Evolutionary conservation across 1,140 invertebrate species (phyloP).

Genomic region (Drosophila auraria): DNA sequence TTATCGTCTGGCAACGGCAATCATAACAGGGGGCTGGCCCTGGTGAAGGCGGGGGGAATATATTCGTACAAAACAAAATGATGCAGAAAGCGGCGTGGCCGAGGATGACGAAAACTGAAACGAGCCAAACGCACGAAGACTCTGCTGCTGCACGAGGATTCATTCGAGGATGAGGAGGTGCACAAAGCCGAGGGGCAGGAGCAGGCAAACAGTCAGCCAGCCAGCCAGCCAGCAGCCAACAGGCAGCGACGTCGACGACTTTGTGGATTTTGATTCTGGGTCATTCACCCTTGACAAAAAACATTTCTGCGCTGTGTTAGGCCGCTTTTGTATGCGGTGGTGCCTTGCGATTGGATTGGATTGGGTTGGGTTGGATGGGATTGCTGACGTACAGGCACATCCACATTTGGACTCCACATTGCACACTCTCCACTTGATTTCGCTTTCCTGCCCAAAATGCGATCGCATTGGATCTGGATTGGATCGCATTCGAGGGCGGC

Average conservation of each 20-base stretch:
- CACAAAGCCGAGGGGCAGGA: constrained; percentile 32
- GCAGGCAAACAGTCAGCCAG: constrained; percentile 38
- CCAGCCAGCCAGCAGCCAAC: constrained; percentile 30
- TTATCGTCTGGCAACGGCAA: constrained; percentile 83
- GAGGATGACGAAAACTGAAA: constrained; percentile 65
- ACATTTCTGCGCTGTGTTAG: constrained; percentile 79
- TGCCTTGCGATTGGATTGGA: constrained; percentile 26
- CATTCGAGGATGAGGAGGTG: constrained; percentile 13
- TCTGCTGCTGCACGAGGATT: constrained; percentile 33
- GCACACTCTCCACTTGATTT: constrained; percentile 42
- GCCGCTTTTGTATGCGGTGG: constrained; percentile 72
- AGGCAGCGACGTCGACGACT: constrained; percentile 61
- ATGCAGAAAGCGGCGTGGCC: constrained; percentile 47
- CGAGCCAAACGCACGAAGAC: constrained; percentile 65
- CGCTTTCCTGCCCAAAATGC: constrained; percentile 25
- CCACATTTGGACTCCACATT: constrained; percentile 61
- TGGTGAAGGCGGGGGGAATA: constrained; percentile 40
- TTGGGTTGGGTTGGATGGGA: constrained; percentile 52
- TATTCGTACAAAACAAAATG: constrained; percentile 54
- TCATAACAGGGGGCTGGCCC: constrained; percentile 66
- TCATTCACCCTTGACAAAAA: constrained; percentile 83
- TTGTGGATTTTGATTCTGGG: constrained; percentile 83
- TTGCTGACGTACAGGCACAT: constrained; percentile 71
- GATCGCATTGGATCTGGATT: constrained; percentile 24
- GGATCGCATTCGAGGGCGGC: constrained; percentile 24